Conservation (phyloP, 1,140 invertebrate genomes). For the Anadara kagoshimensis region DNA sequence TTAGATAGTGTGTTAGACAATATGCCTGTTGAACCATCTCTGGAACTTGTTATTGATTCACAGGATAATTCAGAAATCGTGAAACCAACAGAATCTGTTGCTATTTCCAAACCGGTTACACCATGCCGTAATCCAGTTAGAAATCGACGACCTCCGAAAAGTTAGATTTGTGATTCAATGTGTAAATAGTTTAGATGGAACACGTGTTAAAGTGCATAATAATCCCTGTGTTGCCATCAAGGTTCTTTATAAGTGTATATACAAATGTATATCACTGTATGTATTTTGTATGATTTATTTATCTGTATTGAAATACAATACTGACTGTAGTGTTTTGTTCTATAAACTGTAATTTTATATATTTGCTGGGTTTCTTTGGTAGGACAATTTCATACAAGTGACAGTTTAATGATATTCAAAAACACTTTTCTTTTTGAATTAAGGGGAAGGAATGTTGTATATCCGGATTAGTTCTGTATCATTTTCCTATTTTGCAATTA, state of each 20-base stretch:
- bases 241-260: constrained; percentile 1
- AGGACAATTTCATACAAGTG: neutral
- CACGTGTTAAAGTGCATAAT: neutral
- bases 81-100: neutral
- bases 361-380: neutral
- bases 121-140: neutral
- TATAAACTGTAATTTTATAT: neutral
- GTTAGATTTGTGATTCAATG: neutral
- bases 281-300: constrained; percentile 7
- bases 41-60: neutral
- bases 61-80: neutral
- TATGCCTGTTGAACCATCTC: neutral
- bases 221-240: constrained; percentile 9
- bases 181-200: neutral
- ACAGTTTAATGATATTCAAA: no score
- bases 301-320: constrained; percentile 4
- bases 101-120: neutral
- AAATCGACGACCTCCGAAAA: constrained; percentile 6
- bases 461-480: neutral
- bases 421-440: neutral
- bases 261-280: neutral
- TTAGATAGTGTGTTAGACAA: neutral
- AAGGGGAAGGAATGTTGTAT: constrained; percentile 7
- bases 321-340: neutral
- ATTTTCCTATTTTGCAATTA: no score